Evolutionary conservation across 1,140 invertebrate species (phyloP), one percentile per base, ranked within the genome.

Genomic region (Drosophila mayri): DNA sequence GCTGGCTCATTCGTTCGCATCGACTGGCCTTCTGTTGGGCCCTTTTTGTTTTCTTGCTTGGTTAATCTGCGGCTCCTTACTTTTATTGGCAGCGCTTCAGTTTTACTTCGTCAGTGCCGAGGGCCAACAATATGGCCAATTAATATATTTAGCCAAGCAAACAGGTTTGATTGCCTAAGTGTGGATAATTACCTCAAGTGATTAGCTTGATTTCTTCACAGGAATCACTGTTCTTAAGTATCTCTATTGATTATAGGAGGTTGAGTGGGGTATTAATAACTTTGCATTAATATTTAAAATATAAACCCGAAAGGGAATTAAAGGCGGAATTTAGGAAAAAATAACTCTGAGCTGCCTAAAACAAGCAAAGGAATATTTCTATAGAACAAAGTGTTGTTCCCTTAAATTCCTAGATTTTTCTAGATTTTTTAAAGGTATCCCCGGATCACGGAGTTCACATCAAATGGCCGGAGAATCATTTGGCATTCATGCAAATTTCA

Each of bases 21-120:
- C 59, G 61, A 49, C 60, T 76, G 62, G 55, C 60, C 66, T 71
- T 68, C 37, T 11, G n/a, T 50, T 70, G 22, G 43, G n/a, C n/a
- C 25, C 38, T 70, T 25, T 47, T 47, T 47, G 28, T 37, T 59
- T 62, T 18, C 50, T 60, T 65, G 2, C 65, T 84, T 37, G 55
- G 54, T 63, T 81, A 85, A 85, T 80, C 73, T 84, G 62, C 73
- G 79, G 68, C 73, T 62, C 67, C 74, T 84, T 78, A 71, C 47
- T 83, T 86, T 87, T 70, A 87, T 87, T 88, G 76, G 61, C 62
- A 28, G 22, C 66, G 54, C 43, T 88, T 63, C 46, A 65, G 70
- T 54, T 49, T 76, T 73, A 66, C 67, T 75, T 81, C 57, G 67
- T 73, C 64, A 52, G 64, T 41, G 43, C 52, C 28, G 30, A 32